Percentiles rank a stretch among this genome's conserved stretches.
Evolutionary conservation across 2,888 invertebrate genomes (phyloP).

Genomic region (Lacanobia oleracea): DNA sequence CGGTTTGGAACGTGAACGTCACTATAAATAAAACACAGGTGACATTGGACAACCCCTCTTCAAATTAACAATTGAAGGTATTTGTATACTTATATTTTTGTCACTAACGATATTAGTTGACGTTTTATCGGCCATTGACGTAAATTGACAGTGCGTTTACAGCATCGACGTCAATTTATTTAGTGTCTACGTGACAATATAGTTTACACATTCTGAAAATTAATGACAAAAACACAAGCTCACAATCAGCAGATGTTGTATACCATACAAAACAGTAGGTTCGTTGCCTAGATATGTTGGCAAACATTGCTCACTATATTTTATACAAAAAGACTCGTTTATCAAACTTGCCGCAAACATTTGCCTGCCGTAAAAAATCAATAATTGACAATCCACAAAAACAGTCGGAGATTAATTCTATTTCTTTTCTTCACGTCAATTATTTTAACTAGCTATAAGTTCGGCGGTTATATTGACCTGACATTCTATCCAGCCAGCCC

Average conservation of each 20-base stretch:
- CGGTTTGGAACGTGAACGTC: constrained; percentile 23
- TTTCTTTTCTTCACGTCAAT: constrained; percentile 1
- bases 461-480: constrained; percentile 40
- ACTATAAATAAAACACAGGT: constrained; percentile 45
- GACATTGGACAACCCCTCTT: constrained; percentile 44
- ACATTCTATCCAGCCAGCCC: constrained; percentile 48
- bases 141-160: neutral
- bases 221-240: neutral
- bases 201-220: neutral
- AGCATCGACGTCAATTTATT: neutral
- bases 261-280: too few species aligned
- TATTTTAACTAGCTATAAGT: constrained; percentile 19
- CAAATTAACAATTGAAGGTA: constrained; percentile 27
- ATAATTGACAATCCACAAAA: neutral
- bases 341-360: constrained; percentile 2
- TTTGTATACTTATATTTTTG: neutral
- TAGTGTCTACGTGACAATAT: constrained; percentile 10
- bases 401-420: neutral
- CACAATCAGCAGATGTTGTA: neutral
- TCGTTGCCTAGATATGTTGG: too few species aligned
- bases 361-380: constrained; percentile 7
- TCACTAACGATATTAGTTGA: constrained; percentile 35
- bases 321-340: neutral
- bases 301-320: too few species aligned
- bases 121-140: constrained; percentile 18